Conservation (phyloP, 2,888 invertebrate species). For the Macropis europaea region DNA sequence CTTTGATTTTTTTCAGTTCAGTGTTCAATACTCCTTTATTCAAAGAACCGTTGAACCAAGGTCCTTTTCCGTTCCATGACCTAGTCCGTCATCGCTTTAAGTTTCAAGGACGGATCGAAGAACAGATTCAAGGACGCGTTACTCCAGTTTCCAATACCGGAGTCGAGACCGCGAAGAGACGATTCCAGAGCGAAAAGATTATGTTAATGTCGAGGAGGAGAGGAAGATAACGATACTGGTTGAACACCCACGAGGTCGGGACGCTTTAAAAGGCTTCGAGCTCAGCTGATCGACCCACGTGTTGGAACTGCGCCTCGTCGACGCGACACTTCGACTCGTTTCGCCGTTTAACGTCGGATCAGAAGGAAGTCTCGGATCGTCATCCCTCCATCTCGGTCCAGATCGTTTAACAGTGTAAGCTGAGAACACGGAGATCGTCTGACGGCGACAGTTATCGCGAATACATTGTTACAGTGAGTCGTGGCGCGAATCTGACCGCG, state of each 20-base stretch:
- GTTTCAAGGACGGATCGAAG: too few relatives aligned
- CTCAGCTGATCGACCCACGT: conserved; percentile 50
- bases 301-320: conserved; percentile 21
- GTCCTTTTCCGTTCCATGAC: too few relatives aligned
- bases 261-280: background rate
- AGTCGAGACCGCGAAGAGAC: background rate
- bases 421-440: background rate
- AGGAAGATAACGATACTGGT: background rate
- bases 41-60: too few relatives aligned
- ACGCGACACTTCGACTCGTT: conserved; percentile 8
- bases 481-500: conserved; percentile 11
- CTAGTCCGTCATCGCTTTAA: too few relatives aligned
- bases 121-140: too few relatives aligned
- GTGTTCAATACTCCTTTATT: too few relatives aligned
- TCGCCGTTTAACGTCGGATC: background rate
- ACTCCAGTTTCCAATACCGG: too few relatives aligned
- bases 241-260: background rate
- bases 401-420: background rate
- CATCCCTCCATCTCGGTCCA: background rate
- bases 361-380: conserved; percentile 2
- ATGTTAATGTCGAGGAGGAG: background rate
- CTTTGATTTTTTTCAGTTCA: too few relatives aligned
- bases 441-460: background rate
- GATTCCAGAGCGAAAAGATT: background rate
- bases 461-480: conserved; percentile 5